Evolutionary conservation across 2,888 invertebrate genomes (phyloP), one percentile per base, ranked within the genome.

Genomic region (Lithophane semibrunnea): DNA sequence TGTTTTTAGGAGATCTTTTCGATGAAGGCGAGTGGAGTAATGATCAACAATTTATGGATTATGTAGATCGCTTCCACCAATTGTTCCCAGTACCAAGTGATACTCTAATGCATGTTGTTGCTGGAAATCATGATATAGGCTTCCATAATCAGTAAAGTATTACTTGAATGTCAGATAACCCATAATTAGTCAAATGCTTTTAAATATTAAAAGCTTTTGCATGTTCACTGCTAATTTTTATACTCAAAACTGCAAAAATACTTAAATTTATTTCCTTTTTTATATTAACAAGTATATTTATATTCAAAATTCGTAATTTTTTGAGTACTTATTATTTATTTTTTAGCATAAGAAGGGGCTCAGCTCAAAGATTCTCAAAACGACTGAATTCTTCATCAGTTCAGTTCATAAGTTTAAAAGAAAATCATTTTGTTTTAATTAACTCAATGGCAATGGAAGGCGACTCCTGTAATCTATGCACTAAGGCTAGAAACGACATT

Each of bases 381-480:
- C 97, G 97, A 18, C 98, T 99, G 90, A 98, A 98, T 89, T 97
- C 98, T 1, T 97, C 98, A 8, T 97, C 98, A 9, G 98, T 99
- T 1, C 97, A 98, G 84, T 95, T 99, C 88, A 91, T 98, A 29
- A 97, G 97, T 13, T 92, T 98, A 9, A 97, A 97, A 89, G 98
- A 97, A 49, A 98, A 98, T 92, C 98, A 98, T 92, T 99, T 99
- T 96, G 97, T 99, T 13, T 94, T 99, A 54, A 93, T 99, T 12
- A 99, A 99, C 94, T 99, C 99, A 81, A 99, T 99, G 99, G 99
- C 99, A 21, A 97, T 99, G 97, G 98, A 99, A 94, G 99, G 98
- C 0, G 99, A 99, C 94, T 98, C 98, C 3, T 99, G 99, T 92
- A 97, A 97, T 86, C 97, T 99, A 73, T 99, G 99, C 93, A 95